Base-by-base conservation (phyloP, 1,140 invertebrate species). In the Frieseomelitta varia region DNA sequence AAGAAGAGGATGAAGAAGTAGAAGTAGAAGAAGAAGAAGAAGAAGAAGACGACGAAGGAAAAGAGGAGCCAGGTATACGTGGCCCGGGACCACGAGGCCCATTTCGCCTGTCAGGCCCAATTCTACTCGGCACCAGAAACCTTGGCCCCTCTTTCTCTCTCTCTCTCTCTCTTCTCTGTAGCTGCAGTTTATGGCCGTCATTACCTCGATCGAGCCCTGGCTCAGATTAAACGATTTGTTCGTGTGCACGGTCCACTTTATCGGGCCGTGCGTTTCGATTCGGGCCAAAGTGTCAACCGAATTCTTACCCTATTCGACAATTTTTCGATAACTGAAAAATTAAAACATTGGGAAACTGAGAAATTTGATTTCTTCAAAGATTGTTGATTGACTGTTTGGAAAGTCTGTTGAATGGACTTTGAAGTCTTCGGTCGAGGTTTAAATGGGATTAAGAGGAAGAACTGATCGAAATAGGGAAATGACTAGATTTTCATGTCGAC, bases 221-320 rank as follows among this genome's bases (percentile, higher is more conserved):
- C 87, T 92, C 84, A 89, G 90, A 93, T 93, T 92, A 93, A 93
- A 93, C 91, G 92, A 91, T 92, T 91, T 90, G 90, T 89, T 92
- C 90, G 84, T 90, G 91, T 91, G 86, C 89, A 89, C 87, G 91
- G 81, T 87, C 87, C 88, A 90, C 89, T 92, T 92, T 90, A 91
- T 91, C 89, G 85, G 87, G 73, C 24, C 88, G 78, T 88, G 87
- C 82, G 86, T 85, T 82, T 74, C 78, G 87, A 83, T 80, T 1
- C 55, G 65, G 63, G 53, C 47, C 30, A 58, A n/a, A 51, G 10
- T 3, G 14, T 27, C 63, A 30, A 17, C 1, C 6, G 14, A n/a
- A 51, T 55, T 51, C 3, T 72, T 27, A 39, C 11, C 10, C 34
- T 4, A 30, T 74, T 53, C 19, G n/a, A 6, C 17, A 27, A 55